Base-by-base conservation (phyloP, 1,140 invertebrate species). In the Dermatophagoides farinae region DNA sequence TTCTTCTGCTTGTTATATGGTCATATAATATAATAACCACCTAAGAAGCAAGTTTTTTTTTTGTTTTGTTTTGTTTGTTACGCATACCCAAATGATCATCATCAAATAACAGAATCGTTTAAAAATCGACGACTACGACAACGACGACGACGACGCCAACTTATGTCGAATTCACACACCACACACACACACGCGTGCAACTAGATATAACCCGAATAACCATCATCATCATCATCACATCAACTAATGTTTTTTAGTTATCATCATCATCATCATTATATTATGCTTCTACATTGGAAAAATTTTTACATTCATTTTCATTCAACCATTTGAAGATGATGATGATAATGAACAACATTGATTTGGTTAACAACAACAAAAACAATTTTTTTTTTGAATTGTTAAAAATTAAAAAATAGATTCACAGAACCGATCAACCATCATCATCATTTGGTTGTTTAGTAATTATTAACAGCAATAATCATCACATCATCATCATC, bases 401-500 rank as follows among this genome's bases (percentile, higher is more conserved):
- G 23, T 37, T 37, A 40, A 12, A 38, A 47, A n/a, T 12, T 18
- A 6, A 62, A 37, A 43, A 22, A n/a, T 14, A 62, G 31, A 61
- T 41, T 58, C 41, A 58, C 61, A 61, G 46, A 22, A 18, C 18
- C 37, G 9, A 57, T 18, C 12, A 63, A 53, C 43, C 8, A 41
- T 41, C 40, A 41, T 41, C 14, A 10, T 41, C 40, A n/a, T 44
- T 44, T 10, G 43, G 14, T 44, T 53, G n/a, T 38, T 14, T 53
- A 16, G 51, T 53, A 39, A 53, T 53, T 31, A 20, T 18, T 51
- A 31, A 43, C 41, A n/a, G n/a, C 41, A 43, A 10, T 43, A 43
- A 43, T n/a, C 41, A 43, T n/a, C n/a, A n/a, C n/a, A n/a, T n/a
- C n/a, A n/a, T n/a, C n/a, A n/a, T n/a, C n/a, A n/a, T n/a, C n/a